Conservation (phyloP, 2,113 vertebrate species). For the Lampris megalopsis region DNA sequence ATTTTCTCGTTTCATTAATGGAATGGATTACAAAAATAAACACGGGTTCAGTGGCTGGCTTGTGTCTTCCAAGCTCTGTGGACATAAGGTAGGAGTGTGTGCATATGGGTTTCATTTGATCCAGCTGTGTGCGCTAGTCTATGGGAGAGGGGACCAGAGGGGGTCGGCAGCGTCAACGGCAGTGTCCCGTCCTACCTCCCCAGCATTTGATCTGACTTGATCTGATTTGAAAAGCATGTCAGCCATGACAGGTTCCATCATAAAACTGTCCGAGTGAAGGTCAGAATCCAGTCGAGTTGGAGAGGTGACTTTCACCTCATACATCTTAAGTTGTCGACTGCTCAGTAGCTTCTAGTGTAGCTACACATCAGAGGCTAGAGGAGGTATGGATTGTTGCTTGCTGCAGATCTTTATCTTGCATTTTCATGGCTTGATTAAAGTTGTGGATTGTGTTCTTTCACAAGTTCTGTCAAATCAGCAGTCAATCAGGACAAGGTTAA, state of each 20-base stretch:
- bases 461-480: neutral
- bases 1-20: slow-evolving; percentile 42
- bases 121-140: slow-evolving; percentile 69
- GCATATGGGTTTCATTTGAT: slow-evolving; percentile 63
- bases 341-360: slow-evolving; percentile 43
- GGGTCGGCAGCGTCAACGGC: slow-evolving; percentile 5
- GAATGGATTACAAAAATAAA: slow-evolving; percentile 51
- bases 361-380: slow-evolving; percentile 48
- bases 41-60: slow-evolving; percentile 32
- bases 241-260: slow-evolving; percentile 56
- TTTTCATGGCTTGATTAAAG: neutral
- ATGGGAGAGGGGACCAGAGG: slow-evolving; percentile 53
- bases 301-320: slow-evolving; percentile 28
- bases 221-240: slow-evolving; percentile 52
- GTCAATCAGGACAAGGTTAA: neutral
- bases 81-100: slow-evolving; percentile 41
- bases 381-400: slow-evolving; percentile 20
- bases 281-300: slow-evolving; percentile 25
- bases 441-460: neutral
- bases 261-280: slow-evolving; percentile 7
- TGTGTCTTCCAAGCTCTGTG: slow-evolving; percentile 23
- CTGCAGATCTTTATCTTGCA: slow-evolving; percentile 28
- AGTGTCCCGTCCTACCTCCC: slow-evolving; percentile 13
- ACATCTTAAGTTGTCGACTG: slow-evolving; percentile 50
- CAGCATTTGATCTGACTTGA: slow-evolving; percentile 38